Evolutionary conservation across 2,888 invertebrate species (phyloP), one percentile per base, ranked within the genome.

Genomic region (Caenorhabditis imperialis): DNA sequence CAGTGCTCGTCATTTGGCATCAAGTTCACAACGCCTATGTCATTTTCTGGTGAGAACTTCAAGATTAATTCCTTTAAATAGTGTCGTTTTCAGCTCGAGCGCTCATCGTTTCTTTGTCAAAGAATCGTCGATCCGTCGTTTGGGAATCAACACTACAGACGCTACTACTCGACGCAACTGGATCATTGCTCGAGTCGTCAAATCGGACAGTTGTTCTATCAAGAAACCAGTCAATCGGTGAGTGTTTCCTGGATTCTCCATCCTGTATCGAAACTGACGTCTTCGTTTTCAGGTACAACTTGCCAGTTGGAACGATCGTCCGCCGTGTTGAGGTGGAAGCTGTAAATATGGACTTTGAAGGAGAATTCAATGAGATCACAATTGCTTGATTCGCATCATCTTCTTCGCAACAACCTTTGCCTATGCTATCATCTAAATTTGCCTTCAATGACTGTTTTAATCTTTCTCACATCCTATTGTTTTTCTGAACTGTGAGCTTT

Each of bases 1-100:
- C 81, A 0, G 87, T 87, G 5, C 70, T 87, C 3, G 77, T 87
- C 12, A 75, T 86, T 23, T 87, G 84, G 84, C 84, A 85, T 51
- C 77, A 81, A 14, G 47, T 73, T 1, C 83, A 85, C 61, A 80
- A 79, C 44, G 78, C 86, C 10, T 87, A 82, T 57, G 74, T 84
- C 7, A 71, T 87, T 5, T 84, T 85, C 75, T 81, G 84, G 85
- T 86, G 44, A 54, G 63, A 50, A 27, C 12, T 10, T 5, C 18
- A 23, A 42, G 10, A 30, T 16, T 33, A 22, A 18, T 47, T 14
- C 38, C 1, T 16, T 18, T 27, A 12, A 14, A 35, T n/a, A n/a
- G n/a, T n/a, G n/a, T 42, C 10, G 14, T 18, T 72, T 83, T 23
- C 69, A 84, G 84, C 35, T 73, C 81, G 22, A 80, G 79, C 40